Evolutionary conservation across 2,797 vertebrate species (phyloP).

Genomic region (Chrosomus eos): DNA sequence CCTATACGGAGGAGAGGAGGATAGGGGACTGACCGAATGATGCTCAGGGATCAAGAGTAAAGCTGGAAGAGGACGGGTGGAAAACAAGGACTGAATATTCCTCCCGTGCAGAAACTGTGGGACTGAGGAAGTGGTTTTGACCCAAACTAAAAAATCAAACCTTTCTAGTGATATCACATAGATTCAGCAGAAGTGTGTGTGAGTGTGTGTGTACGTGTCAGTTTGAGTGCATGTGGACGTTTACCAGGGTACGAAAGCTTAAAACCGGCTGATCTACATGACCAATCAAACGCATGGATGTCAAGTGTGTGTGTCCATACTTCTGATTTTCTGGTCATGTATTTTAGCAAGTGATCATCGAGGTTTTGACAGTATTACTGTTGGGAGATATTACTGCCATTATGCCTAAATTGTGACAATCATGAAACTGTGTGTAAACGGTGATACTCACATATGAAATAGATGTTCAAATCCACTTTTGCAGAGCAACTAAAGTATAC

Average conservation of each 20-base stretch:
- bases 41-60: slow-evolving; percentile 1
- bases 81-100: slow-evolving; percentile 34
- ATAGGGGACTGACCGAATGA: slow-evolving; percentile 64
- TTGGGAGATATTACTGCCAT: neutral
- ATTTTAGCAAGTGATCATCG: neutral
- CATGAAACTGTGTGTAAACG: neutral
- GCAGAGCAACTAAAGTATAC: neutral
- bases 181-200: neutral
- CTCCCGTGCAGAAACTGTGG: neutral
- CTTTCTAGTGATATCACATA: slow-evolving; percentile 20
- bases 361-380: neutral
- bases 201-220: neutral
- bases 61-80: neutral
- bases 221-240: slow-evolving; percentile 11
- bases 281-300: neutral
- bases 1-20: slow-evolving; percentile 69
- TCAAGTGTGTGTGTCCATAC: neutral
- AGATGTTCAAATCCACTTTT: neutral
- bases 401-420: slow-evolving; percentile 25
- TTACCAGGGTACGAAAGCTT: neutral
- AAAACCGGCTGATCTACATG: neutral
- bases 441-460: neutral
- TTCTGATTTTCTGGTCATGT: neutral
- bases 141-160: neutral
- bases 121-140: slow-evolving; percentile 4